Base-by-base conservation (phyloP, 2,797 vertebrate genomes). In the Todus mexicanus region DNA sequence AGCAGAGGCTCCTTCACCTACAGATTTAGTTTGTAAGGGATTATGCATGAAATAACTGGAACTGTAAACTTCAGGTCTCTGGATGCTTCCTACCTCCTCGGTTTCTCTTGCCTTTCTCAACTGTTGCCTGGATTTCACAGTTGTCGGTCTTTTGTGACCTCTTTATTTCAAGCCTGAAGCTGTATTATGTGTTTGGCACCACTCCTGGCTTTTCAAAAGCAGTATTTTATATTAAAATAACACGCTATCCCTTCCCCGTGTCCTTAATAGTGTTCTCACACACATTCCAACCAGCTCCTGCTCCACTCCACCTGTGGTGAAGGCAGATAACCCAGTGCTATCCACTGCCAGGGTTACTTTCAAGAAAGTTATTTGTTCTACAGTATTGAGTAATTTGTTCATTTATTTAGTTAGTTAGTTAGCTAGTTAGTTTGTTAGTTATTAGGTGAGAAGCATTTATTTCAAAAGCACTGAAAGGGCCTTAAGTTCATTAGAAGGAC, bases 251-350 rank as follows among this genome's bases (percentile, higher is more conserved):
- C 10, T 43, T 77, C 51, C 47, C 63, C 38, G 31, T 2, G 5
- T 33, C 54, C 63, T 50, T 40, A 69, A 11, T 4, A 59, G 25
- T 7, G 1, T 51, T 78, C 66, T 33, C 43, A 43, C 60, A 42
- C 22, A 21, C 17, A 20, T 42, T 47, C 12, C 40, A 31, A 4
- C 14, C 43, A 69, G 54, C 21, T 19, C 45, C 27, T 65, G n/a
- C 25, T 33, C 17, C 9, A 15, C 2, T 2, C 12, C 1, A 3
- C 47, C 51, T 59, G 56, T 0, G 1, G 8, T 10, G 4, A 5
- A 42, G 48, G 17, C n/a, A 79, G 59, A 82, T 0, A 2, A 5
- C 35, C 35, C 22, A 17, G 15, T 51, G 51, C 31, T 51, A 56
- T 31, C 43, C 17, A 7, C 12, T 54, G 9, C 20, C 38, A 18